Evolutionary conservation across 2,888 invertebrate genomes (phyloP), one percentile per base, ranked within the genome.

Genomic region (Pelosia muscerda): DNA sequence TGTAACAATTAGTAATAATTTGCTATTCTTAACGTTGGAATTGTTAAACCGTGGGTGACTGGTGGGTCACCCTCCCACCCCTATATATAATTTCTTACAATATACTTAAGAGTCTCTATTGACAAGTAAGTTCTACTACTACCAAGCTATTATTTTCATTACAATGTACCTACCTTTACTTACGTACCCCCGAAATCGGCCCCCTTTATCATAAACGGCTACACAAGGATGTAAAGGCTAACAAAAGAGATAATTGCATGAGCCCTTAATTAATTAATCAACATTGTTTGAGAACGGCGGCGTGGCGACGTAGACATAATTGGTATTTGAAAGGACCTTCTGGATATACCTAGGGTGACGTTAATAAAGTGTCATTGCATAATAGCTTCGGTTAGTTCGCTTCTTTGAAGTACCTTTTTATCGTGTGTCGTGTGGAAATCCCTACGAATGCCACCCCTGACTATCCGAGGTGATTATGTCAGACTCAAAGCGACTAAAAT

Each of bases 231-330:
- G 81, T 81, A 78, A 81, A 79, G 74, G 78, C 76, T 81, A 84
- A 79, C 86, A 88, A 88, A 88, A 87, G 88, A 87, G 88, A 88
- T 93, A 92, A 93, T 93, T 92, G 91, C 89, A 90, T 87, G 86
- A 88, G 86, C 87, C 91, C 89, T 88, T 94, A 92, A 93, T 94
- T 94, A 93, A 94, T 94, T 94, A 94, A 92, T 93, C 92, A 92
- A 89, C 86, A 88, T 88, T 88, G 88, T 89, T 88, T 87, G 84
- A 82, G 88, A 86, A 79, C 79, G 81, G 84, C 49, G 49, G 49
- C 49, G 49, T 0, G 19, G 49, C 49, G 49, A 9, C 65, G 70
- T 69, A 60, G 87, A 88, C 89, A 91, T 93, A 93, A 94, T 93
- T 94, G 93, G 93, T 93, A 94, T 93, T 93, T 94, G 91, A 93